Evolutionary conservation across 2,113 vertebrate species (phyloP).

Genomic region (Perognathus longimembris): DNA sequence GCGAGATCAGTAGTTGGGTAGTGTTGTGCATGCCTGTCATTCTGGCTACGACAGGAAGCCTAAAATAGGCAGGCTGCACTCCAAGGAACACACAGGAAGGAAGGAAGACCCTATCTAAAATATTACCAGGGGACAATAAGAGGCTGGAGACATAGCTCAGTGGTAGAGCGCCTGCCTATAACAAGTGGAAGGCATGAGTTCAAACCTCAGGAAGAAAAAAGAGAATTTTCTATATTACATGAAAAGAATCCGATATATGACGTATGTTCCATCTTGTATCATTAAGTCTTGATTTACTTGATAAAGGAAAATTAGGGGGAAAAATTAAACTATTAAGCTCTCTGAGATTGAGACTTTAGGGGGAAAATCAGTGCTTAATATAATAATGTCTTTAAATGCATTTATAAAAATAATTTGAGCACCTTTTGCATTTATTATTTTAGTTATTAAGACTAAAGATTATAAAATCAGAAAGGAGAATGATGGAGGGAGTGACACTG

Average conservation of each 20-base stretch:
- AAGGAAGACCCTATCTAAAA: too few relatives aligned
- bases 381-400: background rate
- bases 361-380: background rate
- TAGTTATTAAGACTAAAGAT: conserved; percentile 32
- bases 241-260: background rate
- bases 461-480: too few relatives aligned
- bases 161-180: too few relatives aligned
- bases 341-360: conserved; percentile 49
- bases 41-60: too few relatives aligned
- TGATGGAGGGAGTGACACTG: too few relatives aligned
- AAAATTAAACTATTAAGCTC: conserved; percentile 20
- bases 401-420: background rate
- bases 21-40: too few relatives aligned
- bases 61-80: too few relatives aligned
- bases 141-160: too few relatives aligned
- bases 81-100: too few relatives aligned
- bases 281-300: conserved; percentile 54
- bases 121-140: too few relatives aligned
- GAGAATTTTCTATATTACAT: background rate
- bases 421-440: conserved; percentile 30
- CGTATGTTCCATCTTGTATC: background rate
- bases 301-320: conserved; percentile 34
- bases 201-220: background rate
- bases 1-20: too few relatives aligned
- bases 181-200: too few relatives aligned